These are phyloP conservation scores for Gymnarchus niloticus DNA, from an alignment of 2,113 vertebrate species.

Conservation along the genomic window DNA sequence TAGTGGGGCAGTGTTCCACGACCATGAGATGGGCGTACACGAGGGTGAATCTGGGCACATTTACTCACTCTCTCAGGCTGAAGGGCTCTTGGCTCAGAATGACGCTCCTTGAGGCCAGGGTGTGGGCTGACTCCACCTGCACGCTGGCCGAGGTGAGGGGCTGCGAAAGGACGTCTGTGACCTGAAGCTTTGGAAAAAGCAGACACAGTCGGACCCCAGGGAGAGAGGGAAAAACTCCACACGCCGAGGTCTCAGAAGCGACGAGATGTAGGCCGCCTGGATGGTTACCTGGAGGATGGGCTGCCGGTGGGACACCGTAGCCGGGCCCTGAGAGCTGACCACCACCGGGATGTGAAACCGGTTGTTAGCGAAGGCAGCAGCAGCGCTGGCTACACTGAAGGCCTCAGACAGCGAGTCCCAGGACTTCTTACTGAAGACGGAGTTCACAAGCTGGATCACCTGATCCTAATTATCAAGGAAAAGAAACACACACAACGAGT, in stretches of 20 bases:
- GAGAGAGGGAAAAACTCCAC: too few relatives aligned
- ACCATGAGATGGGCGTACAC: neutral
- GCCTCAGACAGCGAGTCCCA: constrained; percentile 85
- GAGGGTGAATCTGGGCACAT: neutral
- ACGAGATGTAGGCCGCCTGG: neutral
- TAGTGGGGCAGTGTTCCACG: neutral
- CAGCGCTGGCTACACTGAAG: constrained; percentile 82
- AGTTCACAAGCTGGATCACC: constrained; percentile 89
- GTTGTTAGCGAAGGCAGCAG: constrained; percentile 76
- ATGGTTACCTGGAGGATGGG: constrained; percentile 72
- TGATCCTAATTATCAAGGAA: constrained; percentile 73
- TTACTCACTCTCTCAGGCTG: constrained; percentile 70
- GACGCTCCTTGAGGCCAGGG: constrained; percentile 67
- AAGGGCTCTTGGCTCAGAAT: constrained; percentile 78
- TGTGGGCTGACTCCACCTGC: constrained; percentile 67
- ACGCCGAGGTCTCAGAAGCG: neutral
- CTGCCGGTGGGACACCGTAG: constrained; percentile 82
- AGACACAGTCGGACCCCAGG: neutral
- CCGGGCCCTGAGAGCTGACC: constrained; percentile 70
- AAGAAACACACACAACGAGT: neutral
- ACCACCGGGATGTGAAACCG: constrained; percentile 84
- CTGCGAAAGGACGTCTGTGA: constrained; percentile 86
- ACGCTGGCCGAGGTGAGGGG: constrained; percentile 79
- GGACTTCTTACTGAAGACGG: constrained; percentile 93
- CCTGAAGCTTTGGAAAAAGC: constrained; percentile 70